Conservation (phyloP, 2,797 vertebrate species). For the Gallinago stenura region DNA sequence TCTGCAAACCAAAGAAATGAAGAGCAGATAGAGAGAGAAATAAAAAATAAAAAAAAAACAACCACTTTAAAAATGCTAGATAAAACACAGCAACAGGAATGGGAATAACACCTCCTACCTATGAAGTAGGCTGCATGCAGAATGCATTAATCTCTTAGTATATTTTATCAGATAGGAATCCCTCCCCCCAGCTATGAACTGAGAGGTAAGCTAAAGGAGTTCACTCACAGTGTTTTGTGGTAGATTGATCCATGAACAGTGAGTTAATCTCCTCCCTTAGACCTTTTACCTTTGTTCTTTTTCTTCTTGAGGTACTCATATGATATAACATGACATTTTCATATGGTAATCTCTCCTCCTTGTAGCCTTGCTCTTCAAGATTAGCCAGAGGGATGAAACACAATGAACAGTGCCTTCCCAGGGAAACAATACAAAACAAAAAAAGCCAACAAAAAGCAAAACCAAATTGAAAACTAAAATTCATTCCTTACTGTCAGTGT, state of each 20-base stretch:
- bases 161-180: constrained; percentile 48
- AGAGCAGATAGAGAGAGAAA: constrained; percentile 19
- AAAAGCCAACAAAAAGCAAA: background rate
- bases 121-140: constrained; percentile 45
- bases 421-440: background rate
- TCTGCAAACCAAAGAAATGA: constrained; percentile 49
- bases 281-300: constrained; percentile 71
- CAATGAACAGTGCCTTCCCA: background rate
- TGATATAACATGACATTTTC: constrained; percentile 76
- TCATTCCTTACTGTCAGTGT: constrained; percentile 27
- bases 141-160: constrained; percentile 64
- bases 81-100: constrained; percentile 54
- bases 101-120: constrained; percentile 68
- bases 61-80: constrained; percentile 33
- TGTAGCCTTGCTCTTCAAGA: constrained; percentile 61
- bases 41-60: too few species aligned
- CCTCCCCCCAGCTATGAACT: constrained; percentile 50
- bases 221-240: constrained; percentile 8
- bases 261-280: constrained; percentile 59
- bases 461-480: background rate
- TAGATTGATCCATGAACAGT: constrained; percentile 30
- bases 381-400: constrained; percentile 50
- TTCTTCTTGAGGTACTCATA: constrained; percentile 56
- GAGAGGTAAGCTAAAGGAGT: constrained; percentile 25
- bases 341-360: constrained; percentile 74